Base-by-base conservation (phyloP, 1,140 invertebrate species). In the Zelostemma sp. region DNA sequence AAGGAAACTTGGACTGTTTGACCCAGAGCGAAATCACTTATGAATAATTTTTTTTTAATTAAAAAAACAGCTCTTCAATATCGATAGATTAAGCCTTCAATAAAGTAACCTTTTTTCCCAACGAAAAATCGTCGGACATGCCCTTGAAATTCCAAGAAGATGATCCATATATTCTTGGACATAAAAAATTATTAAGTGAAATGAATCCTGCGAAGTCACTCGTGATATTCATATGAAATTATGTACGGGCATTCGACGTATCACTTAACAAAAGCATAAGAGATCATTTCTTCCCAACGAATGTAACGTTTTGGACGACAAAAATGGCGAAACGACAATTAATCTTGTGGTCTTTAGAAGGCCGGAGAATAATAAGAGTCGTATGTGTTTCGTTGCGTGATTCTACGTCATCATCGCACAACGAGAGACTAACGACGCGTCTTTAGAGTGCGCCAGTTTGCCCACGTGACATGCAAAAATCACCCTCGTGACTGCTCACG, bases 391-490 rank as follows among this genome's bases (percentile, higher is more conserved):
- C 68, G 79, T 80, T 79, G 78, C 75, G 74, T 79, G 77, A 82
- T 78, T 79, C 68, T 69, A 64, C 74, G 55, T 80, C 78, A 79
- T 80, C 70, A 65, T 63, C 14, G 64, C 69, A 77, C 72, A 80
- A 80, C 73, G 76, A 81, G 71, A 48, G 72, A 60, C 74, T 81
- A 82, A 83, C 80, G 79, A 83, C 68, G 74, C 61, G 76, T 71
- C 79, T 82, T 80, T 74, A 82, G 59, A 74, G 60, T 63, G 73
- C 72, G 79, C 79, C 79, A 80, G 80, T 84, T 84, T 82, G 80
- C 74, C 76, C 81, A 81, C 79, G 81, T 84, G 82, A 84, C 80
- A 83, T 81, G 82, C 81, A 84, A 81, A 83, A 84, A 77, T 81
- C 75, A 82, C 80, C 81, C 80, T 80, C 63, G 79, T 80, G 79